Evolutionary conservation across 2,113 vertebrate species (phyloP), one percentile per base, ranked within the genome.

Genomic region (Aramus guarauna): DNA sequence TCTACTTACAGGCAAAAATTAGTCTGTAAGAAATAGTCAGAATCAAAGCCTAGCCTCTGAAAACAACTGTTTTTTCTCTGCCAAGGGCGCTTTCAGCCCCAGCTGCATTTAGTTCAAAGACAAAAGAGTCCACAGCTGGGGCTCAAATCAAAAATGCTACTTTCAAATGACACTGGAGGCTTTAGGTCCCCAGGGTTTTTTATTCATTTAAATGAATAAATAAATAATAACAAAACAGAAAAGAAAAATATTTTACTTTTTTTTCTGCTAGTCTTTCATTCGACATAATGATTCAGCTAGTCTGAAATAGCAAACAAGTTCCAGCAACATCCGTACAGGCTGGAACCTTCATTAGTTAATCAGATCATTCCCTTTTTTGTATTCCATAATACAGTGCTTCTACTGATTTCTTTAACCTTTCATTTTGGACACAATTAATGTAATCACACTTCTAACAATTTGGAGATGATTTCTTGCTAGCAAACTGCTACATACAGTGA

Each of bases 21-120:
- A 95, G 69, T 79, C 73, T 88, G 67, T 52, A 89, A 85, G 39
- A 95, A 95, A 92, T 74, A 93, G 4, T 2, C 3, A 6, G 78
- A 96, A 97, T 94, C 94, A 97, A 96, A 97, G 85, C 74, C 56
- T 92, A 6, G 66, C 53, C 68, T 82, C 91, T 43, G 76, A 94
- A 95, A 96, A 94, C 85, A 96, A 95, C 88, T 89, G 77, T 37
- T 92, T 96, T 96, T 85, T 56, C 62, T 95, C 90, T 96, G 94
- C 96, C 92, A 96, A 96, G 82, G 95, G 95, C 18, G 0, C 85
- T 91, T 88, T 92, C 86, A 95, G 76, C 92, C 96, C 83, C 95
- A 97, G 92, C 93, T 96, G 90, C 95, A 94, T 92, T 96, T 91
- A 95, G 96, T 96, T 96, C 96, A 96, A 94, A 96, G 95, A 96